Evolutionary conservation across 2,797 vertebrate species (phyloP), one percentile per base, ranked within the genome.

Genomic region (Huso huso): DNA sequence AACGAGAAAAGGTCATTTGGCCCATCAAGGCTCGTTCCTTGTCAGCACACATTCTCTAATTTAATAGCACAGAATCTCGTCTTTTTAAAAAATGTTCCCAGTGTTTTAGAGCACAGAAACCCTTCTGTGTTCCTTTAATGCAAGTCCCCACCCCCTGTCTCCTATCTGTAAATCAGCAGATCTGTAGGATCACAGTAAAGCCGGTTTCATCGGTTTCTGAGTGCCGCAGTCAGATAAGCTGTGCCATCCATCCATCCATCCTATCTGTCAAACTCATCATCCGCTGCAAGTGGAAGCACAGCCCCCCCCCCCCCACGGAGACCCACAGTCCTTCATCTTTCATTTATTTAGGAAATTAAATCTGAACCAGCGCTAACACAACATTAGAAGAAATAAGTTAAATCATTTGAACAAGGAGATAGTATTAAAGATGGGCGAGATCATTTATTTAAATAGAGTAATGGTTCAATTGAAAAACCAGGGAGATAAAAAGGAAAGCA

Each of bases 321-420:
- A 73, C 48, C 59, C 23, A 3, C 73, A 82, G 83, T 83, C 85
- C 87, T 84, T 81, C 68, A 73, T 78, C 77, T 48, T 78, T 80
- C 79, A 81, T 83, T 86, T 88, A 81, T 86, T 82, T 81, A 70
- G 73, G 63, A 78, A 84, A 83, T 82, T 75, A 75, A 82, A 88
- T 87, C 81, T 72, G 66, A 77, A 77, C 74, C 68, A 69, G 66
- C 11, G 63, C 68, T 71, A 78, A 82, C 77, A 73, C 6, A 64
- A 71, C 75, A 77, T 65, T 62, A 71, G 71, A 72, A 55, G 73
- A n/a, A n/a, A n/a, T n/a, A n/a, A n/a, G n/a, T n/a, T n/a, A n/a
- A n/a, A n/a, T n/a, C n/a, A n/a, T n/a, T n/a, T n/a, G n/a, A n/a
- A n/a, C 50, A 10, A 67, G 50, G 60, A 15, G 48, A 59, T 48